Base-by-base conservation (phyloP, 2,888 invertebrate species). In the Macrosiphum euphorbiae region DNA sequence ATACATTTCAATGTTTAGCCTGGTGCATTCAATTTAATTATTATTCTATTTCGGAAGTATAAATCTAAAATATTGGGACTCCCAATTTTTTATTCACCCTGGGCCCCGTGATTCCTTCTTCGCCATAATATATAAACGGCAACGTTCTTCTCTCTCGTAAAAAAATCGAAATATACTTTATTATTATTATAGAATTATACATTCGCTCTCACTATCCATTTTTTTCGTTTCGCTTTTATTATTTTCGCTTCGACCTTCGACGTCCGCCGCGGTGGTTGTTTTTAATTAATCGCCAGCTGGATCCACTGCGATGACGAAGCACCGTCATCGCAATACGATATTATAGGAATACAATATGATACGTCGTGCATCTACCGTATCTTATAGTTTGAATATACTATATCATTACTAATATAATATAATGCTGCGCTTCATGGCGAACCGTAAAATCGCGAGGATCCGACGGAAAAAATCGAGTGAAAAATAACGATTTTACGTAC, bases 181-280 rank as follows among this genome's bases (percentile, higher is more conserved):
- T 78, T 78, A 78, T 78, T 78, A 35, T 35, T 35, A 35, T 78
- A 78, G 8, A 20, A 78, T 35, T 35, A 78, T 78, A 35, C 35
- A 20, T 4, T 35, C 7, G 20, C 78, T 20, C 78, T 20, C 78
- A 8, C 35, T 8, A 78, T 35, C 2, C 8, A n/a, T 67, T 67
- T 52, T 67, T 67, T n/a, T 78, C 16, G 47, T 86, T 86, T 58
- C 55, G 26, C 67, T 61, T 78, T 90, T 58, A 67, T 58, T 41
- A 26, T 84, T 44, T 41, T 85, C 88, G 52, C n/a, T 47, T 78
- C 44, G 92, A 88, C 92, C 89, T 92, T 88, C 88, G 58, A n/a
- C 50, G 58, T 52, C 35, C 67, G 58, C n/a, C 55, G 78, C 55
- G 58, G 89, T 26, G 84, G 8, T 26, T 47, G 28, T 41, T 85